Percentiles rank a stretch among this genome's conserved stretches.
Evolutionary conservation across 2,797 vertebrate genomes (phyloP).

Genomic region (Gymnodraco acuticeps): DNA sequence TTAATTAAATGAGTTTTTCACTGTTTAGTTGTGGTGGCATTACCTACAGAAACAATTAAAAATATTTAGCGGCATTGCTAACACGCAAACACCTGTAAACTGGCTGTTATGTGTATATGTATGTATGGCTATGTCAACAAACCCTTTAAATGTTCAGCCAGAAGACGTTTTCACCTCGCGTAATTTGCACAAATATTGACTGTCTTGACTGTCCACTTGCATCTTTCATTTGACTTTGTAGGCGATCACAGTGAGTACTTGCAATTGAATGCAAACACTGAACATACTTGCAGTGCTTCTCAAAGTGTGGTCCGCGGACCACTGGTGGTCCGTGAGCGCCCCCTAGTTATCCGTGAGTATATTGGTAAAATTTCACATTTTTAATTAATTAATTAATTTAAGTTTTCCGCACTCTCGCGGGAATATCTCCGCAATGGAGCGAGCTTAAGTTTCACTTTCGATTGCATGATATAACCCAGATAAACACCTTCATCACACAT

Average conservation of each 20-base stretch:
- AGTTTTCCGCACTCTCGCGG: too few relatives aligned
- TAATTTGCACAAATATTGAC: not conserved
- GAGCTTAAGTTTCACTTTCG: too few relatives aligned
- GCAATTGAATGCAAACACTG: not conserved
- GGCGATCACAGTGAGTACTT: not conserved
- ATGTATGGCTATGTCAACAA: not conserved
- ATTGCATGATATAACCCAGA: too few relatives aligned
- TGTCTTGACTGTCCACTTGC: not conserved
- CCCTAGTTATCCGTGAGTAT: too few relatives aligned
- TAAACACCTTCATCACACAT: too few relatives aligned
- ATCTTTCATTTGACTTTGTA: too few relatives aligned
- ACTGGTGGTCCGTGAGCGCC: too few relatives aligned
- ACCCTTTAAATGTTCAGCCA: not conserved
- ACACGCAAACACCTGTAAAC: conserved; percentile 1
- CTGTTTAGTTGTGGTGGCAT: not conserved
- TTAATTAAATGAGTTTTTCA: not conserved
- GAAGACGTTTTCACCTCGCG: not conserved
- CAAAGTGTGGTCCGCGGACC: too few relatives aligned
- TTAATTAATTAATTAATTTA: too few relatives aligned
- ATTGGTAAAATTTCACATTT: too few relatives aligned
- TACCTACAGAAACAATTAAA: not conserved
- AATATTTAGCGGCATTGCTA: not conserved
- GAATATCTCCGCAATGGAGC: too few relatives aligned
- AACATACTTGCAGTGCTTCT: not conserved
- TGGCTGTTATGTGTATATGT: not conserved